phyloP scores from a whole-genome alignment of 1,140 invertebrate genomes.

The Hestina assimilis region DNA sequence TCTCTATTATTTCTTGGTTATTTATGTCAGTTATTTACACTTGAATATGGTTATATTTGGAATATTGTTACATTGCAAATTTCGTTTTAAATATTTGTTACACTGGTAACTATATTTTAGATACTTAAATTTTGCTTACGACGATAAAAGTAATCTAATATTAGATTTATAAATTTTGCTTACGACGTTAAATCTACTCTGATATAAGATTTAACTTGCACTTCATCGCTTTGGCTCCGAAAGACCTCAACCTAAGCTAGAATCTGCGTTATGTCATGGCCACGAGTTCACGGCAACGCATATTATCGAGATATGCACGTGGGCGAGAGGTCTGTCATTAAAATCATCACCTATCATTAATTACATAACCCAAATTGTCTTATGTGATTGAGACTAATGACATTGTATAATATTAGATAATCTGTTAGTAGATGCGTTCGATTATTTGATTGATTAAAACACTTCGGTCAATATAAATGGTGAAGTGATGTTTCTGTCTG shows the following conservation, averaged over 20 bases:
- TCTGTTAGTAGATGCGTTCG: neutral
- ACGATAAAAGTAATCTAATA: too few relatives aligned
- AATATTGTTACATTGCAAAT: too few relatives aligned
- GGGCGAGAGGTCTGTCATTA: slow-evolving; percentile 12
- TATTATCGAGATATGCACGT: slow-evolving; percentile 3
- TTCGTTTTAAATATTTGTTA: too few relatives aligned
- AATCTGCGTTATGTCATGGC: slow-evolving; percentile 7
- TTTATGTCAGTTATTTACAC: too few relatives aligned
- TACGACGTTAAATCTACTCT: too few relatives aligned
- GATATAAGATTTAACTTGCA: too few relatives aligned
- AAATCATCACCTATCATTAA: slow-evolving; percentile 7
- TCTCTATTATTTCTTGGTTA: too few relatives aligned
- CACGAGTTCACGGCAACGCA: slow-evolving; percentile 11
- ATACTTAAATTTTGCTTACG: too few relatives aligned
- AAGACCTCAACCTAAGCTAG: neutral
- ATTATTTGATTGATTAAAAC: slow-evolving; percentile 10
- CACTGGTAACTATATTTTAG: too few relatives aligned
- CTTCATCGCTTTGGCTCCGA: neutral
- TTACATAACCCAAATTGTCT: slow-evolving; percentile 10
- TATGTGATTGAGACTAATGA: slow-evolving; percentile 12
- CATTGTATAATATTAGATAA: slow-evolving; percentile 8
- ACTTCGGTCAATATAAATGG: neutral
- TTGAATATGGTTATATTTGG: too few relatives aligned
- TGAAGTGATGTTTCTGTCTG: neutral
- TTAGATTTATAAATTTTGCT: too few relatives aligned